Conservation (phyloP, 2,113 vertebrate genomes). For the Varanus salvator region DNA sequence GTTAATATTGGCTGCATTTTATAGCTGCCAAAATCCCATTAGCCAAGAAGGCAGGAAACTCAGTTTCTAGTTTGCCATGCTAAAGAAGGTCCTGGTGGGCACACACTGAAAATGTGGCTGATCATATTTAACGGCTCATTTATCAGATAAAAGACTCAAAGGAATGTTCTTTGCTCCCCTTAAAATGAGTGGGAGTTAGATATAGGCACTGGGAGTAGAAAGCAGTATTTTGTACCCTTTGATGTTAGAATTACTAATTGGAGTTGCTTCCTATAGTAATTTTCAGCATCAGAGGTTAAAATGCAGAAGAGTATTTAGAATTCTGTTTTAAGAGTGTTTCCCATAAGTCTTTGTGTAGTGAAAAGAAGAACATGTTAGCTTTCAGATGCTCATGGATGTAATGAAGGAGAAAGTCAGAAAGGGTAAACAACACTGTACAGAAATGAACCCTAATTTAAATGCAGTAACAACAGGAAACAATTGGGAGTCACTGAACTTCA, state of each 20-base stretch:
- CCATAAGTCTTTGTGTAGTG: not conserved
- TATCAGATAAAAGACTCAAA: conserved; percentile 55
- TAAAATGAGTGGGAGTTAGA: conserved; percentile 61
- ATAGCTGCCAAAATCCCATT: not conserved
- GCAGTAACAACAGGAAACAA: not conserved
- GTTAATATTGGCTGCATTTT: not conserved
- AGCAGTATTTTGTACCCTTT: conserved; percentile 52
- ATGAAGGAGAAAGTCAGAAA: not conserved
- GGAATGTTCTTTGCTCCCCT: conserved; percentile 53
- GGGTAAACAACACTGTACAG: not conserved
- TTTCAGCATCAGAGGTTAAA: conserved; percentile 51
- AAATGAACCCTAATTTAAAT: not conserved
- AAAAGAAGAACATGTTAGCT: not conserved
- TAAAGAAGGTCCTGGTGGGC: conserved; percentile 33
- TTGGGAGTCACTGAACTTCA: not conserved
- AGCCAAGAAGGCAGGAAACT: not conserved
- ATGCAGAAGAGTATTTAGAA: conserved; percentile 39
- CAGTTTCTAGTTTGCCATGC: not conserved
- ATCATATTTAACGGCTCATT: conserved; percentile 62
- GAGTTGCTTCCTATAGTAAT: conserved; percentile 57
- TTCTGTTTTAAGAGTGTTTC: conserved; percentile 22
- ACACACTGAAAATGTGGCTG: conserved; percentile 49
- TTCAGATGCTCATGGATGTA: not conserved
- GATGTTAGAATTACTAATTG: conserved; percentile 64
- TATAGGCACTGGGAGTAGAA: conserved; percentile 56